Percentiles rank a stretch among this genome's conserved stretches.
These are phyloP conservation scores for Australoheros facetus DNA, from an alignment of 2,797 vertebrate genomes.

Conservation along the genomic window DNA sequence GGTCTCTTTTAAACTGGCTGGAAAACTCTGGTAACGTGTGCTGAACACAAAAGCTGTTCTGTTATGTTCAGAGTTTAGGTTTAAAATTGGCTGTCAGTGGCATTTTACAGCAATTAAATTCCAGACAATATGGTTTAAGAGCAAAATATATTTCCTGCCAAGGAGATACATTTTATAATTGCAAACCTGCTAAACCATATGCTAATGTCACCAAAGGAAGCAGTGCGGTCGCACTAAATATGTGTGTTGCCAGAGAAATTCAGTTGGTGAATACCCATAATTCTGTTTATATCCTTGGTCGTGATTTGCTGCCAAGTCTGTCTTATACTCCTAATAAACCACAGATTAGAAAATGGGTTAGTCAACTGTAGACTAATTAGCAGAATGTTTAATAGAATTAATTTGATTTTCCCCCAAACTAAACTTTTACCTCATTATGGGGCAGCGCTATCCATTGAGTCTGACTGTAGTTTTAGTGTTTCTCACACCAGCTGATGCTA, in stretches of 20 bases:
- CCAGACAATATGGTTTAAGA: background rate
- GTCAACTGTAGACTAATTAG: background rate
- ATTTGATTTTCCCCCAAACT: too few relatives aligned
- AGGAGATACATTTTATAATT: background rate
- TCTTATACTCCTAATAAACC: background rate
- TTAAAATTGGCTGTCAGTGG: background rate
- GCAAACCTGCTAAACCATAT: background rate
- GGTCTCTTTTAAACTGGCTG: background rate
- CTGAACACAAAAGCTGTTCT: background rate
- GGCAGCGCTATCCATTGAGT: rapidly evolving
- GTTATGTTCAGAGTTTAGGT: background rate
- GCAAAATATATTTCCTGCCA: background rate
- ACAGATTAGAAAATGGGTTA: background rate
- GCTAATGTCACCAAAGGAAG: background rate
- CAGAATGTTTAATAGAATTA: background rate
- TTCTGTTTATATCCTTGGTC: background rate
- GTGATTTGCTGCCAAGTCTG: background rate
- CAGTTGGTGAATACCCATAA: background rate
- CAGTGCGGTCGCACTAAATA: background rate
- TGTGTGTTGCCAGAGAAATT: background rate
- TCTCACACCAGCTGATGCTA: background rate
- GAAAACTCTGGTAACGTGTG: background rate
- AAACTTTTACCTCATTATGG: background rate
- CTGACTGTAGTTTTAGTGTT: background rate
- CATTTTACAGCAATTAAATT: background rate